Base-by-base conservation (phyloP, 2,113 vertebrate species). In the Addax nasomaculatus region DNA sequence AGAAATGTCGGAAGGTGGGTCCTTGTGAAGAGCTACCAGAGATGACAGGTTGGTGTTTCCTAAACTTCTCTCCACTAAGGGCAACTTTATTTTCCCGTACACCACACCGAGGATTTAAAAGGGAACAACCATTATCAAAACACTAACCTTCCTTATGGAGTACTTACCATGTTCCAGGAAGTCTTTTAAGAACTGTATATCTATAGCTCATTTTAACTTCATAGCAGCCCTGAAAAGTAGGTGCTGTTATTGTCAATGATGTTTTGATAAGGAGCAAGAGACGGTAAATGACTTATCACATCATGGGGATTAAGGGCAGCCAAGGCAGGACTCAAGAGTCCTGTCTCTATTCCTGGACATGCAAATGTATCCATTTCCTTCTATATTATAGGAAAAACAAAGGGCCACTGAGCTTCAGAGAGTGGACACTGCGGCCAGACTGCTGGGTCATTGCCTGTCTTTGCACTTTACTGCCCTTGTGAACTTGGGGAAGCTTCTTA, bases 151-250 rank as follows among this genome's bases (percentile, higher is more conserved):
- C 21, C 51, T 62, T 6, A 7, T 0, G 2, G 6, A 95, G 29
- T 21, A 49, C n/a, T 62, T 62, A 2, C 8, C 19, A 5, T 2
- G 36, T 14, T 16, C 64, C 30, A 36, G 78, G 39, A 80, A 15
- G 13, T 47, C 19, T 27, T 67, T 3, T 29, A 70, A 60, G 57
- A 49, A 21, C 67, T 85, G 57, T 17, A 43, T 23, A 25, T 27
- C 58, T 60, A 29, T 3, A 19, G 17, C 30, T 80, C 16, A 13
- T 23, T 47, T 39, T 85, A 33, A 5, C 3, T 23, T 9, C 7
- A 33, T 25, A 2, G 4, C 9, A 33, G 3, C 17, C 25, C 10
- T 1, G 14, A 8, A 64, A 80, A 33, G 12, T 0, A 0, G 45
- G 64, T 25, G 7, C 15, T 51, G 4, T 51, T 47, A 7, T 45